A percentile compares a stretch with the other conserved stretches of the same genome.
Conservation (phyloP, 2,113 vertebrate species). For the Ginglymostoma cirratum region DNA sequence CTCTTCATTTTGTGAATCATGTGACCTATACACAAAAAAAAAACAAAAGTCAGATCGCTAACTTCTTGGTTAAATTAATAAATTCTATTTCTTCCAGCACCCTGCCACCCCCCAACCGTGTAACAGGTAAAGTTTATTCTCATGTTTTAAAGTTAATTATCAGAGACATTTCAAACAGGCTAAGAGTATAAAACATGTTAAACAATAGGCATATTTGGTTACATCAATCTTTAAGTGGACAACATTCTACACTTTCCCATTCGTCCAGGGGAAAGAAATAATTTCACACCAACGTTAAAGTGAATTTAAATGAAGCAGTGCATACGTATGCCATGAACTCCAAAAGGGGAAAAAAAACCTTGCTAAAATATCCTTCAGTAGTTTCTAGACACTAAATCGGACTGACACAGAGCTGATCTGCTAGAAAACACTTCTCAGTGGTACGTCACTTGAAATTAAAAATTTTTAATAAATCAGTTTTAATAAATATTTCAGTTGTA, state of each 20-base stretch:
- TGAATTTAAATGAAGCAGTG: background rate
- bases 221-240: background rate
- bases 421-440: background rate
- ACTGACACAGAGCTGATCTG: background rate
- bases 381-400: background rate
- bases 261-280: background rate
- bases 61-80: background rate
- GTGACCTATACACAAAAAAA: slow-evolving; percentile 57
- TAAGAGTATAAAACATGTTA: background rate
- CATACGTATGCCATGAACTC: background rate
- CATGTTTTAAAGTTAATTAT: background rate
- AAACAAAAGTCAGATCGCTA: background rate
- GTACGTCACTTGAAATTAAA: background rate
- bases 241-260: background rate
- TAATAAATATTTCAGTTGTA: background rate
- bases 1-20: slow-evolving; percentile 67
- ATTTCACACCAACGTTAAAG: background rate
- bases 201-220: too few species aligned
- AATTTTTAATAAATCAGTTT: background rate
- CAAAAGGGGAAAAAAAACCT: background rate
- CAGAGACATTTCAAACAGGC: background rate
- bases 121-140: background rate
- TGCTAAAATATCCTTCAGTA: background rate
- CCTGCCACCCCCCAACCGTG: background rate
- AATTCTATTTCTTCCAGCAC: too few species aligned